Evolutionary conservation across 2,113 vertebrate species (phyloP).

Genomic region (Empidonax alnorum): DNA sequence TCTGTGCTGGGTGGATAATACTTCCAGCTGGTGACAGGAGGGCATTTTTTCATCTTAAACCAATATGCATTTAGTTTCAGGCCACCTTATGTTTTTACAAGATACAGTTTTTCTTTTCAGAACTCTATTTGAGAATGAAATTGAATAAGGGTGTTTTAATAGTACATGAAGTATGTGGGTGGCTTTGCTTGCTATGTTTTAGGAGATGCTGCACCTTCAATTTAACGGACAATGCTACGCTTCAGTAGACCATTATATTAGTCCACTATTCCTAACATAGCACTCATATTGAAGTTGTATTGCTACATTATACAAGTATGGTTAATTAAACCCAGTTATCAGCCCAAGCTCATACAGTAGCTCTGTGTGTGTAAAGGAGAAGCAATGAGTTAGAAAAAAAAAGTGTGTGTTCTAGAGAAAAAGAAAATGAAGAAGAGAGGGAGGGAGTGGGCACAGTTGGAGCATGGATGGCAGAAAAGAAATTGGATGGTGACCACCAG

Average conservation of each 20-base stretch:
- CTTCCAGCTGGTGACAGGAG: constrained; percentile 16
- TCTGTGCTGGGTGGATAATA: neutral
- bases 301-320: constrained; percentile 13
- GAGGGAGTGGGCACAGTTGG: neutral
- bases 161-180: constrained; percentile 21
- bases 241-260: constrained; percentile 60
- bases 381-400: neutral
- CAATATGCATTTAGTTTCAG: constrained; percentile 25
- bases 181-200: constrained; percentile 36
- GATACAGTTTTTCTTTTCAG: constrained; percentile 16
- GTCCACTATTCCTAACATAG: neutral
- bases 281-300: constrained; percentile 3
- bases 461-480: neutral
- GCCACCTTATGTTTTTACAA: constrained; percentile 24
- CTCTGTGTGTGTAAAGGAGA: neutral
- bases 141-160: constrained; percentile 42
- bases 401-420: neutral
- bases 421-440: neutral
- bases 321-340: constrained; percentile 49
- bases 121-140: constrained; percentile 49
- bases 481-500: neutral
- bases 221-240: constrained; percentile 29
- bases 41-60: constrained; percentile 34
- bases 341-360: neutral
- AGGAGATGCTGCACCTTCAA: constrained; percentile 32